A percentile compares a stretch with the other conserved stretches of the same genome.
Conservation (phyloP, 2,888 invertebrate species). For the Folsomia manolachei region DNA sequence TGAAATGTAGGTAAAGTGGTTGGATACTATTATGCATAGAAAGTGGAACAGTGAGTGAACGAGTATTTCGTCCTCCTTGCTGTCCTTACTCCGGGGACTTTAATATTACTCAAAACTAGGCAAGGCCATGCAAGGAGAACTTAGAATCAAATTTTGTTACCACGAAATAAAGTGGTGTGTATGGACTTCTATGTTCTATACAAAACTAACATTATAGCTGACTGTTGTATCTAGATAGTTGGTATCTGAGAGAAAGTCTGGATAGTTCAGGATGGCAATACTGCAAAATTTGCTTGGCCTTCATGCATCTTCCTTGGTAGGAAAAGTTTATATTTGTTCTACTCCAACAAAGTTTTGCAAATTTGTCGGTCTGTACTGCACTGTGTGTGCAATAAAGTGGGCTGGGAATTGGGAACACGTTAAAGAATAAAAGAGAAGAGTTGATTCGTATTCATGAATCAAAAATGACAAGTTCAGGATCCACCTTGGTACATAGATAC, state of each 20-base stretch:
- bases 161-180: background rate
- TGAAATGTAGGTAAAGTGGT: background rate
- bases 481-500: background rate
- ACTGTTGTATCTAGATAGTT: background rate
- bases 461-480: background rate
- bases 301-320: background rate
- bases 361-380: background rate
- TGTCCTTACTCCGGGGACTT: background rate
- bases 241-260: background rate
- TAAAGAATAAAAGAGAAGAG: background rate
- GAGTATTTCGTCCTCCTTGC: background rate
- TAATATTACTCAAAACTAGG: background rate
- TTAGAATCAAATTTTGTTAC: background rate
- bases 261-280: too few species aligned
- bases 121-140: background rate
- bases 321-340: too few species aligned
- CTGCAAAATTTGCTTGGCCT: too few species aligned
- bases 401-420: background rate
- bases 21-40: background rate
- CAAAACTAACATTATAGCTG: background rate
- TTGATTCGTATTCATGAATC: background rate
- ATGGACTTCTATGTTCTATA: background rate
- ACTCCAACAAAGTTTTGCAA: too few species aligned
- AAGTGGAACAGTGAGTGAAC: conserved; percentile 6
- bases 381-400: background rate